A percentile compares a stretch with the other conserved stretches of the same genome.
Evolutionary conservation across 2,888 invertebrate genomes (phyloP).

Genomic region (Agelastica alni): DNA sequence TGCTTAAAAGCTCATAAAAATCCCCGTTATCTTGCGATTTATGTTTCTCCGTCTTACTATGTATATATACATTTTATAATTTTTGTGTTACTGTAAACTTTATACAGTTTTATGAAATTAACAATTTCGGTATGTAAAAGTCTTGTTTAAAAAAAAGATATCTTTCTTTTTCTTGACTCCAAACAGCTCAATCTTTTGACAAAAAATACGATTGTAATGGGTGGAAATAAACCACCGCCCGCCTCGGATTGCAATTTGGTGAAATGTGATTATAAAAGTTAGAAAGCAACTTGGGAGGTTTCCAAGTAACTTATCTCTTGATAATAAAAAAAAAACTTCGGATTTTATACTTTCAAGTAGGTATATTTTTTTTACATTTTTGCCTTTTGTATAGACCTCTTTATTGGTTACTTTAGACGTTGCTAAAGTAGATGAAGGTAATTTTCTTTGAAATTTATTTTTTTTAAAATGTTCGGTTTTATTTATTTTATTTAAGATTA

Average conservation of each 20-base stretch:
- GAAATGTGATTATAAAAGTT: slow-evolving; percentile 5
- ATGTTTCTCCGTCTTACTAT: too few species aligned
- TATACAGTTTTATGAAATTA: too few species aligned
- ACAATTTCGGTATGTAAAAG: background rate
- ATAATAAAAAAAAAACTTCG: slow-evolving; percentile 1
- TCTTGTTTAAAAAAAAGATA: background rate
- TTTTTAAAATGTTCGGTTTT: too few species aligned
- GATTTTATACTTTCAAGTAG: background rate
- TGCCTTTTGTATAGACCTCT: background rate
- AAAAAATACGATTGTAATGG: background rate
- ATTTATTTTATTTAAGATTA: too few species aligned
- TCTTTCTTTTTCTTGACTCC: background rate
- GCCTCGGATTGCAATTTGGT: background rate
- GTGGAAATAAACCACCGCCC: slow-evolving; percentile 1
- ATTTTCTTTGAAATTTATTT: too few species aligned
- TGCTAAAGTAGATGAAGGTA: too few species aligned
- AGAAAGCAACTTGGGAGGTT: background rate
- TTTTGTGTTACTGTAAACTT: too few species aligned
- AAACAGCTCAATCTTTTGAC: background rate
- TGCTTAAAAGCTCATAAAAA: too few species aligned
- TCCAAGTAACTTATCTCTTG: background rate
- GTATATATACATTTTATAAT: too few species aligned
- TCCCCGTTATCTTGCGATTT: too few species aligned
- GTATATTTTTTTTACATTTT: background rate
- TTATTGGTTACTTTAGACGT: background rate